Conservation (phyloP, 2,888 invertebrate genomes). For the Cryptops parisi region DNA sequence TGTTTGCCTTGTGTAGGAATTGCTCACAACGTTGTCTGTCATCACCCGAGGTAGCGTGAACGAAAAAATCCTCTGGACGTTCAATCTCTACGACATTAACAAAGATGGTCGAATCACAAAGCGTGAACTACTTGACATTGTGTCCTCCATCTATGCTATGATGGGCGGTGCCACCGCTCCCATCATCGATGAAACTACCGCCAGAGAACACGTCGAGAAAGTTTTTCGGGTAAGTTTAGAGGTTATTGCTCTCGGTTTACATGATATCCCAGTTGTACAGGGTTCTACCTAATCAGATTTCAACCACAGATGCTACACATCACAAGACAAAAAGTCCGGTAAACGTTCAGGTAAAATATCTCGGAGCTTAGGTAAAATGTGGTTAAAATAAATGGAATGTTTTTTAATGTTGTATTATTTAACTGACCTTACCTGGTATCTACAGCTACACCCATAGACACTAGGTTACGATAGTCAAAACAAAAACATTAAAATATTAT, state of each 20-base stretch:
- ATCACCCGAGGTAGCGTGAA: conserved; percentile 81
- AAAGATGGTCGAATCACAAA: conserved; percentile 90
- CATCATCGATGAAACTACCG: conserved; percentile 30
- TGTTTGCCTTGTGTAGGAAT: conserved; percentile 48
- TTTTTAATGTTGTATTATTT: too few relatives aligned
- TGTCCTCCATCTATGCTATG: conserved; percentile 80
- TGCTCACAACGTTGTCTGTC: conserved; percentile 82
- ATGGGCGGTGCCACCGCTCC: conserved; percentile 34
- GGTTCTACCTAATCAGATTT: too few relatives aligned
- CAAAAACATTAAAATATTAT: too few relatives aligned
- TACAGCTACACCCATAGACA: too few relatives aligned
- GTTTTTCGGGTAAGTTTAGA: conserved; percentile 28
- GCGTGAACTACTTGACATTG: conserved; percentile 73
- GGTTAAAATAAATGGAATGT: too few relatives aligned
- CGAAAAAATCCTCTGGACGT: conserved; percentile 94
- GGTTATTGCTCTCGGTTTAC: too few relatives aligned
- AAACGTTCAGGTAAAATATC: background rate
- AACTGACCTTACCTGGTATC: too few relatives aligned
- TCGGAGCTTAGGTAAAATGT: background rate
- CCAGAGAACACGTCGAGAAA: conserved; percentile 33
- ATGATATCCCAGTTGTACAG: too few relatives aligned
- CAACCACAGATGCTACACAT: too few relatives aligned
- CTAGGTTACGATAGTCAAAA: too few relatives aligned
- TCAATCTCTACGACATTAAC: conserved; percentile 88
- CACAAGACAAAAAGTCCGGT: too few relatives aligned